A percentile compares a stretch with the other conserved stretches of the same genome.
These are phyloP conservation scores for Phyllotreta striolata DNA, from an alignment of 2,888 invertebrate genomes.

Conservation along the genomic window DNA sequence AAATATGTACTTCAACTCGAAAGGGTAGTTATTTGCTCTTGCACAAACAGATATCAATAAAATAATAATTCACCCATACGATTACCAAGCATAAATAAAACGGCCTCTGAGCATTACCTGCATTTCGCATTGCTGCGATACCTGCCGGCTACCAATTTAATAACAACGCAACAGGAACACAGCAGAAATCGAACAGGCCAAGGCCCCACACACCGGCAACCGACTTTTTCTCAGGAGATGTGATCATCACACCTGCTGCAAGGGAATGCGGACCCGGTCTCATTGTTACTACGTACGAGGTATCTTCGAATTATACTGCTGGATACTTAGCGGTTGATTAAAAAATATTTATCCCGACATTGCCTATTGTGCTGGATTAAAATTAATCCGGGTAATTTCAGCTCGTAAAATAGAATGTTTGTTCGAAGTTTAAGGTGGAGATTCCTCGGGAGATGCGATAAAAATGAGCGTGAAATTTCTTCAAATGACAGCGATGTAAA, in stretches of 20 bases:
- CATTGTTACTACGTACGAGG: background rate
- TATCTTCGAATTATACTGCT: no score
- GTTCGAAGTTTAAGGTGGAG: no score
- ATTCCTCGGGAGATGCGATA: no score
- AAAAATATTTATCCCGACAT: no score
- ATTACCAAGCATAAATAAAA: conserved; percentile 22
- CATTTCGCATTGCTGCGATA: conserved; percentile 19
- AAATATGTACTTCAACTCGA: no score
- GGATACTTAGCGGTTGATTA: no score
- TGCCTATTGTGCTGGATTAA: no score
- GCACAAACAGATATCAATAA: background rate
- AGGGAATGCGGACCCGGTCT: conserved; percentile 44
- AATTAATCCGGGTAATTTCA: no score
- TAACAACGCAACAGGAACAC: conserved; percentile 15
- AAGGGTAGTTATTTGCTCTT: background rate
- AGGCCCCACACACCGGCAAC: conserved; percentile 45
- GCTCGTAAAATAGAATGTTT: no score
- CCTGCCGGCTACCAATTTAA: conserved; percentile 26
- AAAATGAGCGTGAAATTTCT: no score
- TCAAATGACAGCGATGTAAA: no score
- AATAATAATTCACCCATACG: conserved; percentile 23
- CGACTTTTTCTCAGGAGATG: conserved; percentile 39
- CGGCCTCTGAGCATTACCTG: conserved; percentile 1
- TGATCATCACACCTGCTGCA: conserved; percentile 46
- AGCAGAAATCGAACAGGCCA: conserved; percentile 35